Evolutionary conservation across 2,888 invertebrate genomes (phyloP).

Genomic region (Sericinus montela): DNA sequence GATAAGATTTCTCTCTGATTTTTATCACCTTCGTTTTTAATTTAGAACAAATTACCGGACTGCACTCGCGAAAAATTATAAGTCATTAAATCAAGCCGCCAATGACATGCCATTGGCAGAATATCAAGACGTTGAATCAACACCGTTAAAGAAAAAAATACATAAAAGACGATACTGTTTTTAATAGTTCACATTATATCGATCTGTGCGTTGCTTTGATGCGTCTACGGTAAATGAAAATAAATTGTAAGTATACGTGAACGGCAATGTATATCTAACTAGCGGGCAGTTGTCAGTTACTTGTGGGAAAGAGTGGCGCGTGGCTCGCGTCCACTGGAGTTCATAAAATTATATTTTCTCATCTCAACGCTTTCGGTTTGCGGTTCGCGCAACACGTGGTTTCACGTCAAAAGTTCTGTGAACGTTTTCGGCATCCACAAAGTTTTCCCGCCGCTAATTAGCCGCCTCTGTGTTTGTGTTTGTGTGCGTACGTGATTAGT

Average conservation of each 20-base stretch:
- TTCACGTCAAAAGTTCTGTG: slow-evolving; percentile 40
- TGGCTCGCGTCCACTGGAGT: slow-evolving; percentile 35
- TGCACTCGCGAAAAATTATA: slow-evolving; percentile 3
- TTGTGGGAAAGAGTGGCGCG: slow-evolving; percentile 55
- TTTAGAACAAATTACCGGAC: neutral
- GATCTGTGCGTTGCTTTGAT: slow-evolving; percentile 37
- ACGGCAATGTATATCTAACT: slow-evolving; percentile 57
- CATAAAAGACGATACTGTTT: slow-evolving; percentile 10
- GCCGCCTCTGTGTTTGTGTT: slow-evolving; percentile 38
- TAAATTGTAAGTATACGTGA: slow-evolving; percentile 66
- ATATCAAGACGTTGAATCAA: slow-evolving; percentile 43
- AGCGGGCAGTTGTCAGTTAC: slow-evolving; percentile 71
- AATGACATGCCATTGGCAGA: slow-evolving; percentile 32
- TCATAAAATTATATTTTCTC: slow-evolving; percentile 47
- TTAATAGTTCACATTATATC: slow-evolving; percentile 24
- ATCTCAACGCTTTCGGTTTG: slow-evolving; percentile 24
- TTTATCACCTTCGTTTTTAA: no score
- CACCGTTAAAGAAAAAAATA: slow-evolving; percentile 31
- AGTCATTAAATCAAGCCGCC: slow-evolving; percentile 2
- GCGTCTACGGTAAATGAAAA: slow-evolving; percentile 63
- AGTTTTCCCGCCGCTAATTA: slow-evolving; percentile 35
- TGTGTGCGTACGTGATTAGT: slow-evolving; percentile 39
- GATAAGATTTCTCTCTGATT: no score
- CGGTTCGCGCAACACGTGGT: slow-evolving; percentile 59
- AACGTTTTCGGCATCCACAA: slow-evolving; percentile 49